phyloP scores from a whole-genome alignment of 1,140 invertebrate genomes.

The Andrena cerasifolii region DNA sequence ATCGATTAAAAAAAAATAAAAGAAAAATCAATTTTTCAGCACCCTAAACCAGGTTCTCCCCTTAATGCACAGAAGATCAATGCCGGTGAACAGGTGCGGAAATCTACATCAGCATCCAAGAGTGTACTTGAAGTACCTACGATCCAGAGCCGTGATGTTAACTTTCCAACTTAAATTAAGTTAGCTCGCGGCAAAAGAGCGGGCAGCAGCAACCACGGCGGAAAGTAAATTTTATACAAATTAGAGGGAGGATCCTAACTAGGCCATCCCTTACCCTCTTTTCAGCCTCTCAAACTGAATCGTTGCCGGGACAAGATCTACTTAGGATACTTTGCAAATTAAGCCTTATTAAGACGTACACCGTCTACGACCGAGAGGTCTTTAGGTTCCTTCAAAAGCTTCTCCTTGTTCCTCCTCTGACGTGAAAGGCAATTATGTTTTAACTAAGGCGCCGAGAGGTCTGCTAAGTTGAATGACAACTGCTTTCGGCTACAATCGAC shows the following conservation, averaged over 20 bases:
- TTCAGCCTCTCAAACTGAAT: conserved; percentile 28
- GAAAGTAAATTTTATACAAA: conserved; percentile 72
- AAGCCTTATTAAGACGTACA: conserved; percentile 61
- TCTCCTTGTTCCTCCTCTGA: background rate
- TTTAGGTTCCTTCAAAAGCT: conserved; percentile 13
- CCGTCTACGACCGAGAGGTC: conserved; percentile 32
- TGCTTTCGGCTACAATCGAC: too few relatives aligned
- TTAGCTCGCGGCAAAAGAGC: conserved; percentile 53
- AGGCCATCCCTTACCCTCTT: conserved; percentile 32
- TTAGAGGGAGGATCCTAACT: conserved; percentile 50
- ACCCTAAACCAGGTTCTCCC: too few relatives aligned
- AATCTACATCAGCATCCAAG: background rate
- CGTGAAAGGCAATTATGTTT: conserved; percentile 8
- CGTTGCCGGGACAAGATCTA: conserved; percentile 51
- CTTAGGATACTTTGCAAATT: conserved; percentile 64
- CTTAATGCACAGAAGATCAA: conserved; percentile 12
- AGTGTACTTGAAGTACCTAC: conserved; percentile 62
- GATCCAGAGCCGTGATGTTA: conserved; percentile 50
- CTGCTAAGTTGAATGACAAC: background rate
- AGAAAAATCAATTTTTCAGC: too few relatives aligned
- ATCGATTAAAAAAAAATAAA: too few relatives aligned
- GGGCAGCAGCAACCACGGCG: conserved; percentile 7
- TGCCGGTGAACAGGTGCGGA: background rate
- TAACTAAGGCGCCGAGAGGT: background rate
- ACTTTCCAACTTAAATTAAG: conserved; percentile 75